These are phyloP conservation scores for Eupristina koningsbergeri DNA, from an alignment of 1,140 invertebrate genomes.

Conservation along the genomic window DNA sequence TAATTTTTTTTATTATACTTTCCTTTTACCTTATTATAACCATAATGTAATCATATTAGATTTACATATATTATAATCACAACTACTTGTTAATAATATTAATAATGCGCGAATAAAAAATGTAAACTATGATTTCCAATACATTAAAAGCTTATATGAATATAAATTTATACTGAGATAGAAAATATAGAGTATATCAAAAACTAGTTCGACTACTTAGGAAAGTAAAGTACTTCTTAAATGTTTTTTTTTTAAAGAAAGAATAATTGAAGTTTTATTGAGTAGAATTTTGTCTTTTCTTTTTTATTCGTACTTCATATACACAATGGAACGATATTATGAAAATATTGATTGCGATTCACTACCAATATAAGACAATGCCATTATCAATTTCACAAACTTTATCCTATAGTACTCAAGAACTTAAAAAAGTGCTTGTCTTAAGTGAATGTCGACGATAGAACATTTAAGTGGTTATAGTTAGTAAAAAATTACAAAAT, in stretches of 20 bases:
- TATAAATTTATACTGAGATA: not conserved
- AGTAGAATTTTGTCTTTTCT: too few species aligned
- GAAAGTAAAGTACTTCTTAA: not conserved
- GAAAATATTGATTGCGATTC: conserved; percentile 74
- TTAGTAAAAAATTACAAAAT: too few species aligned
- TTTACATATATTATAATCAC: too few species aligned
- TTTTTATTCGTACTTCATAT: too few species aligned
- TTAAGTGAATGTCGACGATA: conserved; percentile 3
- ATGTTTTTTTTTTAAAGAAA: not conserved
- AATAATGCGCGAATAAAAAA: too few species aligned
- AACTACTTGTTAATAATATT: too few species aligned
- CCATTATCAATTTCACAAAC: conserved; percentile 61
- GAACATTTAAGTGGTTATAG: too few species aligned
- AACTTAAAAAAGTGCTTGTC: conserved; percentile 58
- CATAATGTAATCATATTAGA: too few species aligned
- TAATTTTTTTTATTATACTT: too few species aligned
- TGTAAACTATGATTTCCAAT: too few species aligned
- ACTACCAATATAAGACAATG: conserved; percentile 72
- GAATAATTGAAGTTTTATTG: not conserved
- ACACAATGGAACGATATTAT: conserved; percentile 72
- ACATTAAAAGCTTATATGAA: not conserved
- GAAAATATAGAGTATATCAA: not conserved
- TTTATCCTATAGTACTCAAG: conserved; percentile 45
- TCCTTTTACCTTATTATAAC: too few species aligned
- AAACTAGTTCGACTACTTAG: not conserved